Percentiles rank a stretch among this genome's conserved stretches.
These are phyloP conservation scores for Perithous albicinctus DNA, from an alignment of 2,888 invertebrate genomes.

Conservation along the genomic window DNA sequence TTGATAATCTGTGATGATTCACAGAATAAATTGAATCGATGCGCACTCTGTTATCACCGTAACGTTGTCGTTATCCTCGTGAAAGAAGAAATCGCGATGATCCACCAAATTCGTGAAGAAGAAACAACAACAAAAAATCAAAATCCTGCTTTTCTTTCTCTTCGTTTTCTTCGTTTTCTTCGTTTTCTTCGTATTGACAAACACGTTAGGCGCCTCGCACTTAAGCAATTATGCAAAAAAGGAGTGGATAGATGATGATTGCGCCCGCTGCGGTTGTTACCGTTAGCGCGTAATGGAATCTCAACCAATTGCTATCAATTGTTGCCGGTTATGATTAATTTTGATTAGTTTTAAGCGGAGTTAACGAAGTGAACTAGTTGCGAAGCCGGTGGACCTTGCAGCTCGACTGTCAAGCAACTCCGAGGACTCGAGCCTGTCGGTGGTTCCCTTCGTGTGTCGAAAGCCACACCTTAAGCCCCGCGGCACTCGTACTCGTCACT, in stretches of 20 bases:
- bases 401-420: slow-evolving; percentile 76
- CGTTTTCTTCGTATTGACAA: background rate
- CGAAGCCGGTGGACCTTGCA: slow-evolving; percentile 75
- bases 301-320: slow-evolving; percentile 84
- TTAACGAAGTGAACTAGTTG: slow-evolving; percentile 81
- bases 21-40: background rate
- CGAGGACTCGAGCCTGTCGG: background rate
- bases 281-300: slow-evolving; percentile 79
- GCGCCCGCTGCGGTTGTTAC: slow-evolving; percentile 46
- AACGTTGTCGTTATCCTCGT: background rate
- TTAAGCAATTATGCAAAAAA: slow-evolving; percentile 47
- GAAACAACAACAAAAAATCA: too few relatives aligned
- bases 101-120: background rate
- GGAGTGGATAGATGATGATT: slow-evolving; percentile 40
- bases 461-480: slow-evolving; percentile 13
- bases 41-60: background rate
- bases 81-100: background rate
- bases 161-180: background rate
- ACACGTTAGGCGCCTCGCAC: slow-evolving; percentile 20
- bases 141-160: too few relatives aligned
- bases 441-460: slow-evolving; percentile 9
- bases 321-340: slow-evolving; percentile 84
- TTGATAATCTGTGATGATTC: background rate
- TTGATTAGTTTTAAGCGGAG: slow-evolving; percentile 83
- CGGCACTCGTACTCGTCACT: slow-evolving; percentile 68